phyloP scores from a whole-genome alignment of 2,113 vertebrate species.

The Brienomyrus longianalis region DNA sequence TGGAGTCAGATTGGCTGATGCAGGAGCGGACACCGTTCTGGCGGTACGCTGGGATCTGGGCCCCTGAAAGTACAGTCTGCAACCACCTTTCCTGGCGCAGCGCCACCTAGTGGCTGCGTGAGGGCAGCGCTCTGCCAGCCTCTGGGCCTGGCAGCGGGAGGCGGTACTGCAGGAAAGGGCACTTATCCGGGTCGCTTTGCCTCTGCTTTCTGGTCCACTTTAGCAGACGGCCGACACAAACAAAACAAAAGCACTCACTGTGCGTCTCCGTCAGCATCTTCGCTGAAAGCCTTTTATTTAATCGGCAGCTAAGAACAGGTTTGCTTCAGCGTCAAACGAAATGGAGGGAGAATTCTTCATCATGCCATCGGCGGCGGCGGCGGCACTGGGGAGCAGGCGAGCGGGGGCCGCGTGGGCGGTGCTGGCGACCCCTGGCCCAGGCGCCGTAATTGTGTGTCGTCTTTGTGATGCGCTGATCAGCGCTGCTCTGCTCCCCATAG shows the following conservation, averaged over 20 bases:
- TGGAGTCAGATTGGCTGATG: neutral
- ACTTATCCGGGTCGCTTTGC: neutral
- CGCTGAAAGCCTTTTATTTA: constrained; percentile 12
- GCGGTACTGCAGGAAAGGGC: neutral
- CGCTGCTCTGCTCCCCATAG: neutral
- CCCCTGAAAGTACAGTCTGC: neutral
- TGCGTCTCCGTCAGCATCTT: neutral
- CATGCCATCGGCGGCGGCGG: neutral
- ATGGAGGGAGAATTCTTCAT: constrained; percentile 6
- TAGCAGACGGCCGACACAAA: neutral
- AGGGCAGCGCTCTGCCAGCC: neutral
- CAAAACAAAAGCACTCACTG: neutral
- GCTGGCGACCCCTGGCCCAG: neutral
- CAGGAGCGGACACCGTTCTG: neutral
- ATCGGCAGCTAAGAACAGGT: neutral
- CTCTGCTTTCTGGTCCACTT: neutral
- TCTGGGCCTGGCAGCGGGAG: neutral
- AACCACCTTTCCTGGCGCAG: neutral
- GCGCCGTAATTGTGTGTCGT: neutral
- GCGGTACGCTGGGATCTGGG: neutral
- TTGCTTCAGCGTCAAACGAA: neutral
- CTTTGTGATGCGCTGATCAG: neutral
- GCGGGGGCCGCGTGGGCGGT: neutral
- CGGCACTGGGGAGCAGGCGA: neutral
- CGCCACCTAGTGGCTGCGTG: neutral